Conservation (phyloP, 2,888 invertebrate genomes). For the Nomada ferruginata region DNA sequence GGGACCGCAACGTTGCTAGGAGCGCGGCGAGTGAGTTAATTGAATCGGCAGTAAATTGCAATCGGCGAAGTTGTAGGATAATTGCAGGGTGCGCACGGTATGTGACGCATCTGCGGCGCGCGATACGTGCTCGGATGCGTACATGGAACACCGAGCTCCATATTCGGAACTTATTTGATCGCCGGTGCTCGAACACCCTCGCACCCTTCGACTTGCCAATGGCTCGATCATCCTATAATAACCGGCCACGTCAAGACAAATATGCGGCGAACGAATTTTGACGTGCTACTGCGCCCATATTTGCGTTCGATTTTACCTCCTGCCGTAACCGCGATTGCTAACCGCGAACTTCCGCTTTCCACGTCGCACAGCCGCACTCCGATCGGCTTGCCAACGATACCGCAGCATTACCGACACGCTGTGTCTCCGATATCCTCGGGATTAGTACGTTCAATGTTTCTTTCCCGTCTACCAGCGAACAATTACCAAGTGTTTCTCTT, state of each 20-base stretch:
- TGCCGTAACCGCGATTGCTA: slow-evolving; percentile 39
- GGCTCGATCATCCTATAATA: slow-evolving; percentile 57
- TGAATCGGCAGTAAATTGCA: slow-evolving; percentile 65
- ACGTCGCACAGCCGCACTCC: slow-evolving; percentile 7
- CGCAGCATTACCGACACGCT: slow-evolving; percentile 30
- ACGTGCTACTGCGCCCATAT: slow-evolving; percentile 53
- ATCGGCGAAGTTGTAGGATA: slow-evolving; percentile 48
- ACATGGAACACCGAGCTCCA: not conserved
- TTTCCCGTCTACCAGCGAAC: not conserved
- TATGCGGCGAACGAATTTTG: slow-evolving; percentile 57
- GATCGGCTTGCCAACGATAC: slow-evolving; percentile 18
- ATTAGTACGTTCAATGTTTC: no score
- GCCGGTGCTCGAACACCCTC: not conserved
- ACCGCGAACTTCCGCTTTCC: slow-evolving; percentile 43
- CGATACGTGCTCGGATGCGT: not conserved
- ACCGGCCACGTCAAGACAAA: slow-evolving; percentile 61
- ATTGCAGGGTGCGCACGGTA: slow-evolving; percentile 39
- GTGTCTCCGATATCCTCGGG: not conserved
- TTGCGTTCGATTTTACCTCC: slow-evolving; percentile 54
- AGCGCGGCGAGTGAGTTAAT: slow-evolving; percentile 56
- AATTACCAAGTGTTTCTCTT: not conserved
- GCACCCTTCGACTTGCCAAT: slow-evolving; percentile 9
- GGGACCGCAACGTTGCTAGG: not conserved
- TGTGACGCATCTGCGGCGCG: slow-evolving; percentile 24
- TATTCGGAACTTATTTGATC: slow-evolving; percentile 11